phyloP scores from a whole-genome alignment of 23 tunicate species.

The Aplidium turbinatum region DNA sequence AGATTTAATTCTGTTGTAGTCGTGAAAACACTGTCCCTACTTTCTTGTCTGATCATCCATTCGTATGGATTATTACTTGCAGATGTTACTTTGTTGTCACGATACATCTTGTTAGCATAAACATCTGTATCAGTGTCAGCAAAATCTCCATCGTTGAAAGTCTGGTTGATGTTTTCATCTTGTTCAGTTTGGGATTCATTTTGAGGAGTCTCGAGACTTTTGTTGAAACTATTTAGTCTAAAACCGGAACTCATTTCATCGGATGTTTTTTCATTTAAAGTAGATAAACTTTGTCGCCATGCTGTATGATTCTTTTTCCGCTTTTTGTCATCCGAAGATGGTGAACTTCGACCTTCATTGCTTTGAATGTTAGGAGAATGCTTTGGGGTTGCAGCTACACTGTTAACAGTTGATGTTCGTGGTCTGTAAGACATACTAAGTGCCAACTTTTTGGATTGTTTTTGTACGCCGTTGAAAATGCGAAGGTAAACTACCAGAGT shows the following conservation, averaged over 20 bases:
- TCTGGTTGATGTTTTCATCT: not conserved
- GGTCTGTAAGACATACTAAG: not conserved
- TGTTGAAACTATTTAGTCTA: not conserved
- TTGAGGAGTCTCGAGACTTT: not conserved
- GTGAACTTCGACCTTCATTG: not conserved
- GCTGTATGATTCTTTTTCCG: no score
- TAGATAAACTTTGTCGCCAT: not conserved
- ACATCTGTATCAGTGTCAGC: not conserved
- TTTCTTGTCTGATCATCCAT: conserved; percentile 15
- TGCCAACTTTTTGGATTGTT: conserved; percentile 30
- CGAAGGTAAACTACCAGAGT: conserved; percentile 36
- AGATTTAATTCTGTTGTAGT: conserved; percentile 4
- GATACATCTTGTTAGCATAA: not conserved
- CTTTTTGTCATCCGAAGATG: not conserved
- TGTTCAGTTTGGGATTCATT: no score
- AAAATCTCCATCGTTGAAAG: not conserved
- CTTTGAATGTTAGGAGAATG: not conserved
- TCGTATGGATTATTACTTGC: not conserved
- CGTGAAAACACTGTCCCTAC: not conserved
- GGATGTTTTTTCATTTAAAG: not conserved
- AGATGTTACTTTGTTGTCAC: not conserved
- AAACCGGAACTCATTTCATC: not conserved
- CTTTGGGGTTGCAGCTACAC: not conserved
- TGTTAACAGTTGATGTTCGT: not conserved
- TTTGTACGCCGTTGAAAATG: conserved; percentile 42